A percentile compares a stretch with the other conserved stretches of the same genome.
These are phyloP conservation scores for Peromyscus eremicus DNA, from an alignment of 2,797 vertebrate species.

Conservation along the genomic window DNA sequence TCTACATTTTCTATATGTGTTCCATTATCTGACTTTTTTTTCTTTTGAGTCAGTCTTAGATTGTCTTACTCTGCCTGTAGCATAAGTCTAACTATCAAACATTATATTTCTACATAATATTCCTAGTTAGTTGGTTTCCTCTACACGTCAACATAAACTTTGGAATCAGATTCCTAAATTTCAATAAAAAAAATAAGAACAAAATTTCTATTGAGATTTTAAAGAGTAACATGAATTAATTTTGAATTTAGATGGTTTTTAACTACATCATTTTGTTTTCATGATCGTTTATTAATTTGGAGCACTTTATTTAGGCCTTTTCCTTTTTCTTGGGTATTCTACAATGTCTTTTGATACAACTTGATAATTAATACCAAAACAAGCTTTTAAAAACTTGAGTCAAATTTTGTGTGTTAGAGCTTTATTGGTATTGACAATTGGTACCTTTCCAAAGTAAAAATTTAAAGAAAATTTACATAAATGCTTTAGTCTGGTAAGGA, in stretches of 20 bases:
- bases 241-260: background rate
- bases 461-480: background rate
- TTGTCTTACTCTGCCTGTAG: background rate
- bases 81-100: background rate
- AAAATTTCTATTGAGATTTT: background rate
- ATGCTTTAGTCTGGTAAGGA: background rate
- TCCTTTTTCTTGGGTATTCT: background rate
- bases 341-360: background rate
- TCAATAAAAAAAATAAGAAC: background rate
- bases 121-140: background rate
- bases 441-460: background rate
- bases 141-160: background rate
- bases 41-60: background rate
- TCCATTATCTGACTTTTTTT: background rate
- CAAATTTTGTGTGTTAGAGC: background rate
- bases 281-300: background rate
- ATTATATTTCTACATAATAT: background rate
- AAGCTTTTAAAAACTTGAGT: background rate
- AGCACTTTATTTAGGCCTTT: background rate
- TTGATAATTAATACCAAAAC: background rate
- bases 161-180: background rate
- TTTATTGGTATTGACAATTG: background rate
- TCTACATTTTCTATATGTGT: background rate
- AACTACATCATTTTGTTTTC: background rate
- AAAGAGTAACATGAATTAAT: background rate